These are phyloP conservation scores for Clamator glandarius DNA, from an alignment of 2,797 vertebrate species.

Conservation along the genomic window DNA sequence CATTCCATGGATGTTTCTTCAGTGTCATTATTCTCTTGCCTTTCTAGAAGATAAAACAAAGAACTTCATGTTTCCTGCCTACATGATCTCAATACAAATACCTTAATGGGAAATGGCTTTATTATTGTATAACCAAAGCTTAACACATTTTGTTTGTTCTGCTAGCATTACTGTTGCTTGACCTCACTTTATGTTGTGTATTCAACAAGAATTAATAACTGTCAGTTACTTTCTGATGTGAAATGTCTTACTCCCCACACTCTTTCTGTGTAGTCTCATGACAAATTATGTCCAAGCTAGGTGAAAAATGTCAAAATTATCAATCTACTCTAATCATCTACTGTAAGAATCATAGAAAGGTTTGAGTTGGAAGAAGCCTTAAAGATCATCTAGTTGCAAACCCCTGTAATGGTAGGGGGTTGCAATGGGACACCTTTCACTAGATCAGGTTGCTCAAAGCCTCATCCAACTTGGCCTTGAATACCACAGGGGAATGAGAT, in stretches of 20 bases:
- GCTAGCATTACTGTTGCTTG: background rate
- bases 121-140: background rate
- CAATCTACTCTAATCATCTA: background rate
- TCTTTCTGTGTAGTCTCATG: background rate
- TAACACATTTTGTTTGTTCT: background rate
- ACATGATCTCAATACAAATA: background rate
- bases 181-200: background rate
- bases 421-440: too few species aligned
- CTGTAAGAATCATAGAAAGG: too few species aligned
- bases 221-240: background rate
- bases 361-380: too few species aligned
- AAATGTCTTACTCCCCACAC: background rate
- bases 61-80: background rate
- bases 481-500: too few species aligned
- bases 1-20: background rate
- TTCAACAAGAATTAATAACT: background rate
- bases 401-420: too few species aligned
- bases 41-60: background rate
- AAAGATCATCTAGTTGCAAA: too few species aligned
- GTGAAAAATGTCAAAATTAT: background rate
- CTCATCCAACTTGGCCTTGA: too few species aligned
- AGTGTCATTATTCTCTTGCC: background rate
- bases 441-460: too few species aligned
- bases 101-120: background rate
- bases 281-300: background rate